phyloP scores from a whole-genome alignment of 2,113 vertebrate genomes.

The Triplophysa siluroides region DNA sequence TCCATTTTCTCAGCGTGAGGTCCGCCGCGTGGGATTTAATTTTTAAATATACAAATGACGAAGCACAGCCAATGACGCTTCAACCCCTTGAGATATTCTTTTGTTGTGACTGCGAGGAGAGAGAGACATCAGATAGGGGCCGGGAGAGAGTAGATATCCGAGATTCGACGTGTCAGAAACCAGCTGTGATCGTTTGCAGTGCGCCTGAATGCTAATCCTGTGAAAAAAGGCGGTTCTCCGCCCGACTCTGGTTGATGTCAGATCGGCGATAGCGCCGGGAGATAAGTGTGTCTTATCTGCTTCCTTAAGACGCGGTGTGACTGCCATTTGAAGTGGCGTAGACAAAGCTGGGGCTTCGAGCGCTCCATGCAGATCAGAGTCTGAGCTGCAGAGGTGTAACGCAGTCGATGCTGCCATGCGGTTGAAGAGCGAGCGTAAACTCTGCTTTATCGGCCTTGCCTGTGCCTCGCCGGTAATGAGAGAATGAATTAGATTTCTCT shows the following conservation, averaged over 20 bases:
- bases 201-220: constrained; percentile 58
- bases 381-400: constrained; percentile 50
- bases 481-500: constrained; percentile 50
- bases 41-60: constrained; percentile 71
- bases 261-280: constrained; percentile 51
- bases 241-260: constrained; percentile 52
- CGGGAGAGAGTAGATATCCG: neutral
- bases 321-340: constrained; percentile 52
- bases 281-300: constrained; percentile 58
- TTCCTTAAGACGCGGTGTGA: constrained; percentile 47
- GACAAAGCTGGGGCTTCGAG: constrained; percentile 48
- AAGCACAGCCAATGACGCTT: constrained; percentile 58
- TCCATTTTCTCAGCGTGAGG: constrained; percentile 74
- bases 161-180: constrained; percentile 13
- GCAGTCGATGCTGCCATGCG: constrained; percentile 52
- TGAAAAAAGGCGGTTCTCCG: constrained; percentile 46
- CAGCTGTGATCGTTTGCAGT: constrained; percentile 42
- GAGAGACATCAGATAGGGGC: constrained; percentile 32
- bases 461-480: constrained; percentile 36
- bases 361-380: constrained; percentile 50
- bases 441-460: constrained; percentile 45
- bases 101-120: constrained; percentile 55
- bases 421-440: constrained; percentile 50
- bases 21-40: constrained; percentile 58
- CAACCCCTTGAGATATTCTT: constrained; percentile 56